Evolutionary conservation across 2,797 vertebrate species (phyloP).

Genomic region (Cheirogaleus major): DNA sequence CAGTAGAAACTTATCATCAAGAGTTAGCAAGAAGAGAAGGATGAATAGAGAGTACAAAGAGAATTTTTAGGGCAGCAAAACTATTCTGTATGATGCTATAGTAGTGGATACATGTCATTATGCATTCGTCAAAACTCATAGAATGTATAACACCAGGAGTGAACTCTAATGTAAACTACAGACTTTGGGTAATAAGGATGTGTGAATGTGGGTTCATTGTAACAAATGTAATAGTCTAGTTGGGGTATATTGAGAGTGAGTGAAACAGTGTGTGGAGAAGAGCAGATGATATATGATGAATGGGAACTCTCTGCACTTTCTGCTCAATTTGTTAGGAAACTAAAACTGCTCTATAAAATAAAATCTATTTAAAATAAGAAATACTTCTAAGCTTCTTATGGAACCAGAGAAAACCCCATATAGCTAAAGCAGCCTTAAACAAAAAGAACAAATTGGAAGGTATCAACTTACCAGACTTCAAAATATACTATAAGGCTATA

Average conservation of each 20-base stretch:
- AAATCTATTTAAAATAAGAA: not conserved
- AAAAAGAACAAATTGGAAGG: no score
- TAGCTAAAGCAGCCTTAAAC: no score
- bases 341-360: not conserved
- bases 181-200: not conserved
- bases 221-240: not conserved
- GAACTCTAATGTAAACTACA: not conserved
- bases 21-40: not conserved
- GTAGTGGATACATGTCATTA: not conserved
- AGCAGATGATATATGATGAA: not conserved
- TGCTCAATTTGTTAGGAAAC: not conserved
- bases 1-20: not conserved
- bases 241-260: not conserved
- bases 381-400: no score
- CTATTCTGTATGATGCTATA: not conserved
- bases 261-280: not conserved
- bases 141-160: no score
- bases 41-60: not conserved
- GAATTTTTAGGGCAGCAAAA: not conserved
- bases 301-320: not conserved
- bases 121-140: not conserved
- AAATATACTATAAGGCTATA: no score
- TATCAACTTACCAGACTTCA: no score
- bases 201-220: not conserved
- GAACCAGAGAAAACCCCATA: no score